These are phyloP conservation scores for Drosophila punjabiensis DNA, from an alignment of 1,140 invertebrate genomes.

Conservation along the genomic window DNA sequence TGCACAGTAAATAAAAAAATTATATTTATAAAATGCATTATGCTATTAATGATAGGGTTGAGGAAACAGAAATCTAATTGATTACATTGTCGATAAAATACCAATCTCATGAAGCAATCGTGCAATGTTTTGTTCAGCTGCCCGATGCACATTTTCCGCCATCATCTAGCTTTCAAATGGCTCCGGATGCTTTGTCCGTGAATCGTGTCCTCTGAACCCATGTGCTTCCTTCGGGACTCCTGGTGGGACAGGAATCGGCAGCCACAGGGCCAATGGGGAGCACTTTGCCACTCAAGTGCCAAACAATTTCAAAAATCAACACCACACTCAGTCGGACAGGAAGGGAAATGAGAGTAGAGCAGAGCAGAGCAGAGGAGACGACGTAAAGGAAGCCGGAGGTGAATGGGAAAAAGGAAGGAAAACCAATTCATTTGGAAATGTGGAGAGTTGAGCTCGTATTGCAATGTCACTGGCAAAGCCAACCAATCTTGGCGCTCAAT, in stretches of 20 bases:
- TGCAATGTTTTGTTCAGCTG: conserved; percentile 16
- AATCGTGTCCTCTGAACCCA: conserved; percentile 9
- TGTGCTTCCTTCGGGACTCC: conserved; percentile 47
- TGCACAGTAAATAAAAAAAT: not conserved
- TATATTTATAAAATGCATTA: not conserved
- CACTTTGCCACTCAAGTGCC: conserved; percentile 78
- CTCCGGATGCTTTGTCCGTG: conserved; percentile 20
- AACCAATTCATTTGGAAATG: conserved; percentile 63
- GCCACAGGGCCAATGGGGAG: conserved; percentile 58
- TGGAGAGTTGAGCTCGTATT: conserved; percentile 28
- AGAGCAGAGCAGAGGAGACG: too few relatives aligned
- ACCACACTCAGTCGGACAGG: conserved; percentile 37
- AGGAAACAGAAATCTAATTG: not conserved
- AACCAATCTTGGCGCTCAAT: conserved; percentile 64
- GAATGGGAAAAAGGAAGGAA: conserved; percentile 27
- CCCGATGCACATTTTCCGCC: conserved; percentile 11
- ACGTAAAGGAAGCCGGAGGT: conserved; percentile 13
- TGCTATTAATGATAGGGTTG: too few relatives aligned
- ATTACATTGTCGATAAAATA: not conserved
- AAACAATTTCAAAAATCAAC: conserved; percentile 83
- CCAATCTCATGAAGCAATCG: conserved; percentile 16
- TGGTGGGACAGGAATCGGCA: conserved; percentile 26
- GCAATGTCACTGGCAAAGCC: conserved; percentile 31
- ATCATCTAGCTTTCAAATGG: conserved; percentile 36
- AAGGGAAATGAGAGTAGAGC: not conserved